Base-by-base conservation (phyloP, 2,113 vertebrate species). In the Limnothrissa miodon region DNA sequence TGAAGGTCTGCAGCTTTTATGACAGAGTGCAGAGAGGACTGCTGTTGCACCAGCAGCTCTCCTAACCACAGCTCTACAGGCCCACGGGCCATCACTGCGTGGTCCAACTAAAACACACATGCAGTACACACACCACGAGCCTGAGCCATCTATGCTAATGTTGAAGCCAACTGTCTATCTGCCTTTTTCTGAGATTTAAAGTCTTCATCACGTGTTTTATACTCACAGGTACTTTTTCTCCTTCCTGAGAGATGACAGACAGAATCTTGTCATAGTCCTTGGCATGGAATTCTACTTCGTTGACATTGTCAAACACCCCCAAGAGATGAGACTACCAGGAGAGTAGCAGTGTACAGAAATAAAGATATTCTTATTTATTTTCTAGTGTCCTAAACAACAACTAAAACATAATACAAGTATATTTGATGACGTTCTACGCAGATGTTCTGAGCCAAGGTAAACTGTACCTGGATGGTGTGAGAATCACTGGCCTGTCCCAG, bases 401-500 rank as follows among this genome's bases (percentile, higher is more conserved):
- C 4, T 39, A 39, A 74, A 29, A 17, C 19, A 3, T 6, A 56
- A 62, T 74, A 33, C 4, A 74, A 74, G 10, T 33, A 74, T 6
- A 13, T 19, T 17, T 15, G 29, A 17, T 13, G 1, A 36, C 5
- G 29, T 33, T 11, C n/a, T n/a, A n/a, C n/a, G n/a, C n/a, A 59
- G n/a, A 25, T 33, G 62, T 29, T 15, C 9, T 39, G 33, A 4
- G 36, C n/a, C 29, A 74, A 74, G 29, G 33, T 1, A 46, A 36
- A 51, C 21, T 7, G 39, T 25, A 96, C 95, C 89, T 97, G 96
- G 83, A 98, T 97, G 0, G 92, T 96, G 91, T 98, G 97, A 13
- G 95, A 94, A 87, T 97, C 95, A 0, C 96, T 97, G 1, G 96
- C 96, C 90, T 98, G 96, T 36, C 97, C 97, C 79, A 98, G 94